Evolutionary conservation across 2,113 vertebrate species (phyloP), one percentile per base, ranked within the genome.

Genomic region (Gavialis gangeticus): DNA sequence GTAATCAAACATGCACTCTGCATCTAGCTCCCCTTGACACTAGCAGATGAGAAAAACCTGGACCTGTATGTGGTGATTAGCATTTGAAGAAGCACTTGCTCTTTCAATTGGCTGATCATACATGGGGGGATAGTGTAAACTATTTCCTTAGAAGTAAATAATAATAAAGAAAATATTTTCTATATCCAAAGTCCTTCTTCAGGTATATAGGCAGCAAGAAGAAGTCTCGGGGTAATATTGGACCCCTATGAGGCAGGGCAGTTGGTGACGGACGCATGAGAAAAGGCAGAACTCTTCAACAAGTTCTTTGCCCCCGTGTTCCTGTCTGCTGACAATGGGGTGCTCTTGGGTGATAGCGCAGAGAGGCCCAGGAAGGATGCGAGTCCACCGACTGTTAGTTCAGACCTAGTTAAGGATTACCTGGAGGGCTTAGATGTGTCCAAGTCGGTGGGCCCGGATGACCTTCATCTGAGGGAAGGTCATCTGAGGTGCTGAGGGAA

Each of bases 1-100:
- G 85, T 86, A 92, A 86, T 81, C 95, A 94, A 93, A 75, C 78
- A 83, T 15, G 14, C 14, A 27, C 54, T 5, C 80, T 85, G 46
- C 18, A 89, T 79, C 60, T 57, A 92, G 24, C 24, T 91, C 60
- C n/a, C 75, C 46, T 11, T 56, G 24, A 77, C 18, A 87, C 59
- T 34, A 75, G 78, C 30, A 75, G 34, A 59, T 76, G 76, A 71
- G 59, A 88, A 79, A 79, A 94, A 79, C 87, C 80, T 67, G 57
- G 66, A n/a, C 75, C 89, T 92, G 11, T 37, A 79, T 88, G 91
- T 84, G 60, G 66, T 77, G 75, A 69, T 92, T 75, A 64, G 60
- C 3, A 46, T 88, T 92, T 92, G 37, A 56, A 94, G 89, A 66
- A 4, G 60, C 75, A 71, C 46, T 46, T 9, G 71, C 78, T 75